Base-by-base conservation (phyloP, 2,888 invertebrate genomes). In the Lasioglossum figueresi region DNA sequence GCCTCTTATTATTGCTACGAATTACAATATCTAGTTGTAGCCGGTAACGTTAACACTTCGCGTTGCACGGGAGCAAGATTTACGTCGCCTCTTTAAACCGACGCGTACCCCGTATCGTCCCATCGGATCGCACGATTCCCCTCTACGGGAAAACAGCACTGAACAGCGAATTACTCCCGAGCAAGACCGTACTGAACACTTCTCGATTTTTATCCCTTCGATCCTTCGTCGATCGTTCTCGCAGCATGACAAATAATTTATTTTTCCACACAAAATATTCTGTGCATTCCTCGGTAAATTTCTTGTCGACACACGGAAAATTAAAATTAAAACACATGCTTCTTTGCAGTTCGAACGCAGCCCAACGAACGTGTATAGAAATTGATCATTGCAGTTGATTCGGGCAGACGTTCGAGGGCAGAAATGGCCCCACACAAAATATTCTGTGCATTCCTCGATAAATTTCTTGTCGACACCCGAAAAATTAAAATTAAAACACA, bases 21-120 rank as follows among this genome's bases (percentile, higher is more conserved):
- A 66, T 66, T 66, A 66, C 31, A 66, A 66, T 66, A 34, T 72
- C 71, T 72, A n/a, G 71, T 40, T 72, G 71, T 27, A 40, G 81
- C 63, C 79, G 84, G 86, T 79, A 34, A 34, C 66, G 66, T 66
- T 66, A 66, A 66, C 66, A 66, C 66, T 66, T 66, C 66, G 66
- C 34, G 34, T 66, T 66, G 19, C 66, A 66, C 31, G 34, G 66
- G 6, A 34, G 34, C 16, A 14, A 66, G 66, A 66, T 66, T 34
- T 66, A 66, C 59, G 59, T 31, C 66, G 31, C 19, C 66, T 66
- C 66, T 66, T 66, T 19, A 27, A 59, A 52, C 52, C 52, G 52
- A n/a, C 48, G n/a, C 59, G 27, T 14, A n/a, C 27, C 59, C 59
- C 59, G 27, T 59, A 59, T 59, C 59, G 59, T 31, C 59, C 59